These are phyloP conservation scores for Lacerta agilis DNA, from an alignment of 2,797 vertebrate genomes.

Conservation along the genomic window DNA sequence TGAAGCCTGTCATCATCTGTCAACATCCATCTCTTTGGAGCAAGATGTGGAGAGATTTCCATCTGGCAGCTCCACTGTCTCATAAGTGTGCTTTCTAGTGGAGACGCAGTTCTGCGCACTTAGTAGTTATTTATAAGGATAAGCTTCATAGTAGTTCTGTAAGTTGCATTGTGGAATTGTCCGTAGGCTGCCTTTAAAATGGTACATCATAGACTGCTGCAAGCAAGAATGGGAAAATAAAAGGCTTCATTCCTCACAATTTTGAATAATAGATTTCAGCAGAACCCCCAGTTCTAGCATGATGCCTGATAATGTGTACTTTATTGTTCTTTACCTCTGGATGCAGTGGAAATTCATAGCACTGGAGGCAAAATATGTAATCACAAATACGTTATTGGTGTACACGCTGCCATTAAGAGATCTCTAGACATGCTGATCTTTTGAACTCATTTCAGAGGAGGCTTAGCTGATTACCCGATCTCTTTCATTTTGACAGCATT, in stretches of 20 bases:
- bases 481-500: background rate
- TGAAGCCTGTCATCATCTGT: background rate
- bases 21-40: background rate
- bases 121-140: background rate
- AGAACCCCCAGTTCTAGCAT: constrained; percentile 22
- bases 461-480: background rate
- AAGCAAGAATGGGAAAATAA: background rate
- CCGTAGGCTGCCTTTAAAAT: constrained; percentile 32
- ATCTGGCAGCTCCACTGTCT: background rate
- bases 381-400: background rate
- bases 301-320: constrained; percentile 23
- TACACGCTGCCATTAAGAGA: constrained; percentile 15
- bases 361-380: constrained; percentile 44
- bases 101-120: constrained; percentile 15
- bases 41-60: background rate
- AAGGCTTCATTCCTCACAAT: constrained; percentile 33
- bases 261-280: constrained; percentile 32
- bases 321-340: constrained; percentile 13
- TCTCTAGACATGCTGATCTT: constrained; percentile 4
- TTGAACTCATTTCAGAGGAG: constrained; percentile 18
- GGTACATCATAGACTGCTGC: background rate
- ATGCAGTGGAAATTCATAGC: background rate
- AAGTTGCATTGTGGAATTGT: background rate
- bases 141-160: background rate
- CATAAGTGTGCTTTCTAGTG: background rate